Evolutionary conservation across 2,888 invertebrate species (phyloP), one percentile per base, ranked within the genome.

Genomic region (Hypselothyrea guttata): DNA sequence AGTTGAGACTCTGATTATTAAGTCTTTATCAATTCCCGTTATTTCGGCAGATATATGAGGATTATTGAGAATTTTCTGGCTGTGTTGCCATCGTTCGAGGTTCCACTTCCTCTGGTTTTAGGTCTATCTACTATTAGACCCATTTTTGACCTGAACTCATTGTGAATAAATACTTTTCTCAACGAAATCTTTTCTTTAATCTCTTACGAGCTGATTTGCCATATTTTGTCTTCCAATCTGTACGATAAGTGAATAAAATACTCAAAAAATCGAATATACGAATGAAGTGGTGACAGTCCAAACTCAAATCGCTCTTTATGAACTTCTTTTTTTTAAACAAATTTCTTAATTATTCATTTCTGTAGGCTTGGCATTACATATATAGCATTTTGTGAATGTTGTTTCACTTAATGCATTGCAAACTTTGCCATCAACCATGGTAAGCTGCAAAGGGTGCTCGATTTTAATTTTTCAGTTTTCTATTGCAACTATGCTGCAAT

Each of bases 1-100:
- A 51, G 44, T 54, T 45, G 53, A 16, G 47, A 30, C 53, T 57
- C 53, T 47, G 7, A 40, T 27, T 48, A 60, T 67, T n/a, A 61
- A 31, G 7, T 37, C 12, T 37, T 64, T 54, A 31, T 59, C 59
- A 48, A 72, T 27, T 34, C 56, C 59, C 9, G 58, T 68, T 44
- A 71, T 66, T n/a, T 60, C 42, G 41, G 64, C 59, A 58, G 53
- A 44, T 30, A 58, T 30, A 22, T 33, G 47, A 44, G 44, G 41
- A 37, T 54, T 27, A 55, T 7, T 55, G 9, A 55, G 22, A 22
- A 22, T 22, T 8, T 31, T 8, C n/a, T n/a, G n/a, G n/a, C n/a
- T n/a, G n/a, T n/a, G n/a, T n/a, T n/a, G n/a, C n/a, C n/a, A n/a
- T n/a, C n/a, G n/a, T n/a, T n/a, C n/a, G n/a, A n/a, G n/a, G n/a